These are phyloP conservation scores for Electrophaes corylata DNA, from an alignment of 2,888 invertebrate species.

Conservation along the genomic window DNA sequence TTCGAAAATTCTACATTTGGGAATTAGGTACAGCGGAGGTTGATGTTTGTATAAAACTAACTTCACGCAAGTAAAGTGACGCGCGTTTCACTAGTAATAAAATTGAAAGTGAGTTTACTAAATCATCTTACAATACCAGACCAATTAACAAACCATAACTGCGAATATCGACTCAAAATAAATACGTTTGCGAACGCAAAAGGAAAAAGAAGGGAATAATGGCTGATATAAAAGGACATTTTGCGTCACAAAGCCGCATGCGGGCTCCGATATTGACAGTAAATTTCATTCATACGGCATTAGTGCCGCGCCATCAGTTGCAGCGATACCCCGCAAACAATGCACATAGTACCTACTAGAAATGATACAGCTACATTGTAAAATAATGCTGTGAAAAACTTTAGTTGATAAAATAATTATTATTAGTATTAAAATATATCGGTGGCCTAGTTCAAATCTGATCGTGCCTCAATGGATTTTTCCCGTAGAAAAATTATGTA, in stretches of 20 bases:
- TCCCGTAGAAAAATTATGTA: no score
- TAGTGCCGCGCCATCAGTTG: slow-evolving; percentile 83
- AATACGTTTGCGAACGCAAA: slow-evolving; percentile 65
- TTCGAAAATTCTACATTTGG: no score
- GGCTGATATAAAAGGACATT: slow-evolving; percentile 78
- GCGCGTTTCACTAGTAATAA: no score
- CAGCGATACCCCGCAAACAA: slow-evolving; percentile 71
- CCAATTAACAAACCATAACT: slow-evolving; percentile 39
- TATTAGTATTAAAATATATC: no score
- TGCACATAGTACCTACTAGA: slow-evolving; percentile 37
- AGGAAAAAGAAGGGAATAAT: slow-evolving; percentile 69
- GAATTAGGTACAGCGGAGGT: no score
- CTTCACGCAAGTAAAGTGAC: no score
- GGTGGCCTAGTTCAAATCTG: no score
- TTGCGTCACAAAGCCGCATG: slow-evolving; percentile 83
- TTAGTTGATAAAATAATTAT: no score
- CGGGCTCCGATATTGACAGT: slow-evolving; percentile 84
- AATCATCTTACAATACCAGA: no score
- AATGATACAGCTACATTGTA: not conserved
- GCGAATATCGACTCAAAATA: slow-evolving; percentile 55
- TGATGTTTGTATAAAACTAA: no score
- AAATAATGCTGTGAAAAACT: not conserved
- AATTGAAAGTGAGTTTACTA: no score
- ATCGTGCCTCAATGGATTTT: no score
- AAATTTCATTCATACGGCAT: slow-evolving; percentile 84